phyloP scores from a whole-genome alignment of 2,797 vertebrate species.

The Ibycter americanus region DNA sequence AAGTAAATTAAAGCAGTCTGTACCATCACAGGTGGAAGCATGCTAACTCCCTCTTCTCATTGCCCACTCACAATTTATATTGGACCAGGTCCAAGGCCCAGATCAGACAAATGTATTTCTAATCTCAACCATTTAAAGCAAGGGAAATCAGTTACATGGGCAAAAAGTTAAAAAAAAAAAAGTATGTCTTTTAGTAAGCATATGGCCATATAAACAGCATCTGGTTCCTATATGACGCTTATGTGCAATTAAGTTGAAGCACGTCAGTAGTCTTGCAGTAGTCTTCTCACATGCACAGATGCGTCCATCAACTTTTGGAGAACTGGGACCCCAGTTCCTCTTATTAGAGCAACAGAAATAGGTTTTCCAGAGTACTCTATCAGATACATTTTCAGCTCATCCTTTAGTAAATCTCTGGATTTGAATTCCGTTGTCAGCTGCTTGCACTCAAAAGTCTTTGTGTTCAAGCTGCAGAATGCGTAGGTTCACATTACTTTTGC shows the following conservation, averaged over 20 bases:
- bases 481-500: slow-evolving; percentile 7
- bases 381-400: background rate
- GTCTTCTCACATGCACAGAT: background rate
- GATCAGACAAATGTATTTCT: slow-evolving; percentile 4
- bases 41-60: background rate
- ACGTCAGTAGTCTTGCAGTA: background rate
- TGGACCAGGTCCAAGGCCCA: background rate
- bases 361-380: background rate
- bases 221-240: background rate
- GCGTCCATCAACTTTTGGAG: background rate
- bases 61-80: background rate
- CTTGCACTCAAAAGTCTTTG: background rate
- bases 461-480: background rate
- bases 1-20: background rate
- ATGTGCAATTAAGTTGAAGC: background rate
- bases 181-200: background rate
- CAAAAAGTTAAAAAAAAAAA: background rate
- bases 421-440: background rate
- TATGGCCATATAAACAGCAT: background rate
- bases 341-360: background rate
- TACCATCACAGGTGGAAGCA: background rate
- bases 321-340: background rate
- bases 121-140: background rate
- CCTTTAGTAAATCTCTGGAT: background rate
- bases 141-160: background rate